Evolutionary conservation across 2,797 vertebrate genomes (phyloP).

Genomic region (Neosilurus hyrtlii): DNA sequence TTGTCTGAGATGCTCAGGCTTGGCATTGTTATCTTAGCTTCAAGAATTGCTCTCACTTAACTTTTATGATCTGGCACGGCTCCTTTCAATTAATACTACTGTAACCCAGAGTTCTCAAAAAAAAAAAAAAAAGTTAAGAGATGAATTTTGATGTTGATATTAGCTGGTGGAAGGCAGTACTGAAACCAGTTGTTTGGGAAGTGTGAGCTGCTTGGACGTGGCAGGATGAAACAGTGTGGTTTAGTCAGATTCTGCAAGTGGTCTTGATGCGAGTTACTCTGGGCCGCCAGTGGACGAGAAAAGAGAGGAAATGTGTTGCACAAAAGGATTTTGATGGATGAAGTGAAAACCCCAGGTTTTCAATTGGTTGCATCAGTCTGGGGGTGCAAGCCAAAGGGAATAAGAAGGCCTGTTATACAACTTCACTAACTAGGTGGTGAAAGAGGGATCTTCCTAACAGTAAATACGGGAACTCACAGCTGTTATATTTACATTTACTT

Average conservation of each 20-base stretch:
- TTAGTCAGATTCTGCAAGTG: slow-evolving; percentile 16
- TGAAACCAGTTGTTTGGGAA: slow-evolving; percentile 11
- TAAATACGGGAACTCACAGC: slow-evolving; percentile 13
- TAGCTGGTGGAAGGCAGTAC: neutral
- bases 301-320: slow-evolving; percentile 17
- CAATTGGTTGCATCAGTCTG: slow-evolving; percentile 31
- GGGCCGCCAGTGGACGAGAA: neutral
- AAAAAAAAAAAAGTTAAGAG: neutral
- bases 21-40: neutral
- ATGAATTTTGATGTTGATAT: slow-evolving; percentile 6
- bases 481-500: slow-evolving; percentile 14
- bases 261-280: slow-evolving; percentile 15
- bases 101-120: neutral
- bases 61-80: neutral
- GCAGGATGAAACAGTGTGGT: slow-evolving; percentile 19
- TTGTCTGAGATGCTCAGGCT: neutral
- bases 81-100: neutral
- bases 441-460: slow-evolving; percentile 32
- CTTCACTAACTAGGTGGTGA: slow-evolving; percentile 34
- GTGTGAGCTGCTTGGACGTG: slow-evolving; percentile 9
- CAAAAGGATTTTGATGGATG: slow-evolving; percentile 29
- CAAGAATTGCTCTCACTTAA: neutral
- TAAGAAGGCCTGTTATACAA: slow-evolving; percentile 17
- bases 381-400: slow-evolving; percentile 14
- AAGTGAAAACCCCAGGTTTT: slow-evolving; percentile 22